A percentile compares a stretch with the other conserved stretches of the same genome.
Conservation (phyloP, 2,113 vertebrate genomes). For the Daphoenositta chrysoptera region DNA sequence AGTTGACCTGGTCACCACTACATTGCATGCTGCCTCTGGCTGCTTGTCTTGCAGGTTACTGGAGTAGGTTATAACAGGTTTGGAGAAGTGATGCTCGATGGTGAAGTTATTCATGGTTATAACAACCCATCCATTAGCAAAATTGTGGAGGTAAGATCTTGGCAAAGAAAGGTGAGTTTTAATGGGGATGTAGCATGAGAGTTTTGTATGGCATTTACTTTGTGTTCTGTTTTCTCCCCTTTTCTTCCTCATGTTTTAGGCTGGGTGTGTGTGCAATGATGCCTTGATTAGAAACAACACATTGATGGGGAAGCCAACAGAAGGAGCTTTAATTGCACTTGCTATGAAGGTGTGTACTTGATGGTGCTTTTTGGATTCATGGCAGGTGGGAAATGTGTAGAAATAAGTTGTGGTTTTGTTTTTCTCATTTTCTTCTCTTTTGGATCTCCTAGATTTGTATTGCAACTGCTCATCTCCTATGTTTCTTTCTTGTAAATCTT, state of each 20-base stretch:
- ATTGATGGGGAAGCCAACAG: slow-evolving; percentile 93
- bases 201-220: not conserved
- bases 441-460: not conserved
- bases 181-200: not conserved
- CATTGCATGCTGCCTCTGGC: not conserved
- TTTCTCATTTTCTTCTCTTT: not conserved
- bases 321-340: slow-evolving; percentile 93
- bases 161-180: not conserved
- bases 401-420: not conserved
- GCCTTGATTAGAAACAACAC: slow-evolving; percentile 88
- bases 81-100: slow-evolving; percentile 88
- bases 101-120: slow-evolving; percentile 90
- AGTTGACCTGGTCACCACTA: not conserved
- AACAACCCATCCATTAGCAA: slow-evolving; percentile 85
- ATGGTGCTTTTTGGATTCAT: not conserved
- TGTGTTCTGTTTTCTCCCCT: not conserved
- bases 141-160: slow-evolving; percentile 86
- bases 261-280: slow-evolving; percentile 94
- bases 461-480: not conserved
- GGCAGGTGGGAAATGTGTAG: not conserved
- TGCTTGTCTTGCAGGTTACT: slow-evolving; percentile 80
- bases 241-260: slow-evolving; percentile 67
- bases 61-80: slow-evolving; percentile 94
- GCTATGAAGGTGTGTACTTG: slow-evolving; percentile 89
- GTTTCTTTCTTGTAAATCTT: not conserved